Evolutionary conservation across 2,113 vertebrate genomes (phyloP).

Genomic region (Thermophis baileyi): DNA sequence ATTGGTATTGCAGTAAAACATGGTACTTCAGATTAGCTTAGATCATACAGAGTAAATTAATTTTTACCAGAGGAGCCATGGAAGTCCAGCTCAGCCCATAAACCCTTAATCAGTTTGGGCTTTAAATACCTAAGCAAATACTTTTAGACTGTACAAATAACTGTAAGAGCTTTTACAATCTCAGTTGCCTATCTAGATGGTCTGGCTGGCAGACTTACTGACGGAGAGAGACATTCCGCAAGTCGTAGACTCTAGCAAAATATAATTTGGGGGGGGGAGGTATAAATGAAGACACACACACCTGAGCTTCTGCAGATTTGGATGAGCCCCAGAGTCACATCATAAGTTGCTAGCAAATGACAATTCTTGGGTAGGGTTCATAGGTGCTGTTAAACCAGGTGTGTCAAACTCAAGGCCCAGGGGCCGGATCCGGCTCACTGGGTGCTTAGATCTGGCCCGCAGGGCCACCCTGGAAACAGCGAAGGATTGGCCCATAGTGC

Average conservation of each 20-base stretch:
- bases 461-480: no score
- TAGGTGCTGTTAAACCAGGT: background rate
- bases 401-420: no score
- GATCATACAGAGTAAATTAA: background rate
- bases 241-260: background rate
- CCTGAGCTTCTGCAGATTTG: background rate
- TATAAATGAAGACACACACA: background rate
- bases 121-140: constrained; percentile 2
- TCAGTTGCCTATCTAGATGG: background rate
- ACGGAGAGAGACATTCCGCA: background rate
- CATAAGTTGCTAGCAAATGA: background rate
- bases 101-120: background rate
- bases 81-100: background rate
- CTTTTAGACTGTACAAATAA: constrained; percentile 3
- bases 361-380: background rate
- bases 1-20: background rate
- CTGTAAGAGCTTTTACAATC: background rate
- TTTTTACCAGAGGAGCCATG: background rate
- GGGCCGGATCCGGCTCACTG: no score
- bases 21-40: background rate
- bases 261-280: background rate
- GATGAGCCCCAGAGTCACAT: background rate
- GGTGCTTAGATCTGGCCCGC: no score
- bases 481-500: no score
- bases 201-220: background rate